phyloP scores from a whole-genome alignment of 2,113 vertebrate species.

The Hypomesus transpacificus region DNA sequence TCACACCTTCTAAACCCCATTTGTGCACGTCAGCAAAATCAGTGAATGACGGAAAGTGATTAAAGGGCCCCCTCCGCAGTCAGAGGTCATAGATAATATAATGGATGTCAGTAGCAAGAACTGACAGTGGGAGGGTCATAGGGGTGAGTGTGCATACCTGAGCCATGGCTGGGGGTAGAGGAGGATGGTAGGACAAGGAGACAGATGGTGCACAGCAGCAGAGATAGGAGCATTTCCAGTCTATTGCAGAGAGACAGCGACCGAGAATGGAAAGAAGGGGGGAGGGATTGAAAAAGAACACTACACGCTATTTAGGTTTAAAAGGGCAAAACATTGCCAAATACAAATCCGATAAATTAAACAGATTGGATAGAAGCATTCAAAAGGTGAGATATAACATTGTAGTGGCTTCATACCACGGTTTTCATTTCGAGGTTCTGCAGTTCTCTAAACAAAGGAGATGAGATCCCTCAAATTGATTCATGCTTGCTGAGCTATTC shows the following conservation, averaged over 20 bases:
- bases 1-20: not conserved
- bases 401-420: too few species aligned
- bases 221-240: constrained; percentile 40
- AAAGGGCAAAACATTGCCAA: too few species aligned
- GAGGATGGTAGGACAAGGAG: constrained; percentile 52
- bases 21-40: constrained; percentile 29
- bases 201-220: constrained; percentile 64
- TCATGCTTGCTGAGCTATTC: too few species aligned
- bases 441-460: too few species aligned
- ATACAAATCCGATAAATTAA: too few species aligned
- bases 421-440: too few species aligned
- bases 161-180: constrained; percentile 46
- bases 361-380: too few species aligned
- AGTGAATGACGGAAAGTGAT: constrained; percentile 27
- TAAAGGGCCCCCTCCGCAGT: constrained; percentile 21
- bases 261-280: not conserved
- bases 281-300: not conserved
- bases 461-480: too few species aligned
- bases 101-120: constrained; percentile 17
- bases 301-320: not conserved
- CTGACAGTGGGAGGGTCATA: not conserved
- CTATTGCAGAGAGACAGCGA: constrained; percentile 41
- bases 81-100: constrained; percentile 42
- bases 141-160: constrained; percentile 51
- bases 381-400: too few species aligned